phyloP scores from a whole-genome alignment of 1,140 invertebrate species.

The Halesus radiatus region DNA sequence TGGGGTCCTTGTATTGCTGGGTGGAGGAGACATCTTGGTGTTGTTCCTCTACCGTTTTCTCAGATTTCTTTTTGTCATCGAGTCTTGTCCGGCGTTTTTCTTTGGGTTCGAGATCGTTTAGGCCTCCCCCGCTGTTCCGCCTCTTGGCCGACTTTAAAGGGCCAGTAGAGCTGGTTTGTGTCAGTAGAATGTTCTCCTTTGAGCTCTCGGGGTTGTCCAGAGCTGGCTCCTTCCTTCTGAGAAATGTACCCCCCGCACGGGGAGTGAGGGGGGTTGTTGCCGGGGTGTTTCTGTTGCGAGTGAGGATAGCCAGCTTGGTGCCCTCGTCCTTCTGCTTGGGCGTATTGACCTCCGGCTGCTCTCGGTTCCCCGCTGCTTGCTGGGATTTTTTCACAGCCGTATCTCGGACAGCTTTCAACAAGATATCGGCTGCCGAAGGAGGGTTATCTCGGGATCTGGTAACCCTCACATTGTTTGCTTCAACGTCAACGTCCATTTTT shows the following conservation, averaged over 20 bases:
- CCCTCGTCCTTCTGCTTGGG: background rate
- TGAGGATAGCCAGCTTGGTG: background rate
- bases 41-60: conserved; percentile 41
- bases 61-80: conserved; percentile 43
- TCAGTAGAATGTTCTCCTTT: conserved; percentile 53
- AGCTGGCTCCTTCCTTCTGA: conserved; percentile 31
- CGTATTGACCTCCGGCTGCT: background rate
- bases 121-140: conserved; percentile 45
- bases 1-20: conserved; percentile 39
- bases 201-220: conserved; percentile 48
- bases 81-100: conserved; percentile 53
- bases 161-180: background rate
- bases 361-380: background rate
- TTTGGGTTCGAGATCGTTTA: conserved; percentile 51
- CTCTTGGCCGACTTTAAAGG: conserved; percentile 53
- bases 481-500: background rate
- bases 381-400: conserved; percentile 7
- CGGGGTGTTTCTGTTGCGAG: conserved; percentile 5
- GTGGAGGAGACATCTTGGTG: conserved; percentile 53
- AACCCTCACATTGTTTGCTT: conserved; percentile 35
- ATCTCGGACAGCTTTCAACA: conserved; percentile 34
- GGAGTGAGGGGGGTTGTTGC: conserved; percentile 6
- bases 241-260: conserved; percentile 36
- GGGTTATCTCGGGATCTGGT: conserved; percentile 53
- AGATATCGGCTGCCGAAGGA: conserved; percentile 35